Evolutionary conservation across 2,888 invertebrate genomes (phyloP).

Genomic region (Reticulitermes lucifugus): DNA sequence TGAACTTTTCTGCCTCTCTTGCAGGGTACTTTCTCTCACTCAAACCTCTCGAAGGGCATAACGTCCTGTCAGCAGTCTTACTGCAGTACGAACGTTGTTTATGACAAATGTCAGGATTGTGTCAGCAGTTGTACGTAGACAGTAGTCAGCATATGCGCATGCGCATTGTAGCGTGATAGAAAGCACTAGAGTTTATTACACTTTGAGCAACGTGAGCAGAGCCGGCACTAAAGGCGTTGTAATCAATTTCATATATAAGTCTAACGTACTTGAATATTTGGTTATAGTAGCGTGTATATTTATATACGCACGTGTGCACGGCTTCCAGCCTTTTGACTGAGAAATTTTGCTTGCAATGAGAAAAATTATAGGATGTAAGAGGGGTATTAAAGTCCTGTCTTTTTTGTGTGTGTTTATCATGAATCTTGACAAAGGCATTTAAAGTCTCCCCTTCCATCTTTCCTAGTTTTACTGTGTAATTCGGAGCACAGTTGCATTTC

Average conservation of each 20-base stretch:
- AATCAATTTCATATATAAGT: background rate
- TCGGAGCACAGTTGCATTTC: too few relatives aligned
- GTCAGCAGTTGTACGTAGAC: background rate
- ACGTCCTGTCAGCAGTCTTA: background rate
- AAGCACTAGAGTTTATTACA: background rate
- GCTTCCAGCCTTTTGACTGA: background rate
- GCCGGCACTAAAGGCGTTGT: background rate
- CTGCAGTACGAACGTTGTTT: background rate
- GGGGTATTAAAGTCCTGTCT: too few relatives aligned
- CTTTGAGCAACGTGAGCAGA: background rate
- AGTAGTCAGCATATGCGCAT: background rate
- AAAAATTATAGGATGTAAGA: too few relatives aligned
- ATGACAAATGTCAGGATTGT: background rate
- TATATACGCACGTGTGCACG: background rate
- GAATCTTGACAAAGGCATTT: too few relatives aligned
- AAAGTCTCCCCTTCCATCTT: too few relatives aligned
- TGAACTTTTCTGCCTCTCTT: background rate
- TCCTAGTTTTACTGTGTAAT: too few relatives aligned
- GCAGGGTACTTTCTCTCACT: background rate
- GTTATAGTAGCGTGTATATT: background rate
- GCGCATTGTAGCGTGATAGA: background rate
- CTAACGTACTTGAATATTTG: constrained; percentile 5
- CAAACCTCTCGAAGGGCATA: background rate
- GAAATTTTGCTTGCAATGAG: background rate
- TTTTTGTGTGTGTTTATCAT: too few relatives aligned